phyloP scores from a whole-genome alignment of 2,113 vertebrate genomes.

The Menura novaehollandiae region DNA sequence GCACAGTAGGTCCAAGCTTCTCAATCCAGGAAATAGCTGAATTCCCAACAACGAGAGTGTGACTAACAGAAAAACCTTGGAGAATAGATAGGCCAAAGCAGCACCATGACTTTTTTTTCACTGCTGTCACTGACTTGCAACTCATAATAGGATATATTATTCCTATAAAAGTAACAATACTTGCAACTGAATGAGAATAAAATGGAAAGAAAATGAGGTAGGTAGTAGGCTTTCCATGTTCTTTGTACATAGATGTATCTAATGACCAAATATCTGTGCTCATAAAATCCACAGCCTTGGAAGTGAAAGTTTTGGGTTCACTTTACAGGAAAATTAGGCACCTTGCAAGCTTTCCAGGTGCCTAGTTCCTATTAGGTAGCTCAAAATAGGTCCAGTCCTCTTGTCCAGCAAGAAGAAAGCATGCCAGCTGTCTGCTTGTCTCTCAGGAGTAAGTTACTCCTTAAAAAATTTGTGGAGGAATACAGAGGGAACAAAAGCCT shows the following conservation, averaged over 20 bases:
- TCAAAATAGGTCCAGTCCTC: not conserved
- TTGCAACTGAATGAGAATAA: not conserved
- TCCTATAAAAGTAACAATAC: not conserved
- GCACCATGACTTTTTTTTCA: not conserved
- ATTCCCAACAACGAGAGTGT: not conserved
- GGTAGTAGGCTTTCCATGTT: not conserved
- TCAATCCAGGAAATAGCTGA: not conserved
- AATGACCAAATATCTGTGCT: not conserved
- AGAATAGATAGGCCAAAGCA: not conserved
- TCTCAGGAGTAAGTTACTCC: not conserved
- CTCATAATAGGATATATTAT: not conserved
- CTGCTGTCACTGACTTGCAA: not conserved
- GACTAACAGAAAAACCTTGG: not conserved
- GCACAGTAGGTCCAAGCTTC: not conserved
- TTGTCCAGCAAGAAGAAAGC: not conserved
- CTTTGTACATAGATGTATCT: not conserved
- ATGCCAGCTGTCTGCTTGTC: not conserved
- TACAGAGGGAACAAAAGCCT: not conserved
- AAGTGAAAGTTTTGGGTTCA: not conserved
- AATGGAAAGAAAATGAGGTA: not conserved
- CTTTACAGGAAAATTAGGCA: not conserved
- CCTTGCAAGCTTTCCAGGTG: not conserved
- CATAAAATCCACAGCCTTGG: not conserved
- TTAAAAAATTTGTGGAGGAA: not conserved
- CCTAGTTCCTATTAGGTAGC: not conserved